Base-by-base conservation (phyloP, 2,113 vertebrate genomes). In the Eolophus roseicapilla region DNA sequence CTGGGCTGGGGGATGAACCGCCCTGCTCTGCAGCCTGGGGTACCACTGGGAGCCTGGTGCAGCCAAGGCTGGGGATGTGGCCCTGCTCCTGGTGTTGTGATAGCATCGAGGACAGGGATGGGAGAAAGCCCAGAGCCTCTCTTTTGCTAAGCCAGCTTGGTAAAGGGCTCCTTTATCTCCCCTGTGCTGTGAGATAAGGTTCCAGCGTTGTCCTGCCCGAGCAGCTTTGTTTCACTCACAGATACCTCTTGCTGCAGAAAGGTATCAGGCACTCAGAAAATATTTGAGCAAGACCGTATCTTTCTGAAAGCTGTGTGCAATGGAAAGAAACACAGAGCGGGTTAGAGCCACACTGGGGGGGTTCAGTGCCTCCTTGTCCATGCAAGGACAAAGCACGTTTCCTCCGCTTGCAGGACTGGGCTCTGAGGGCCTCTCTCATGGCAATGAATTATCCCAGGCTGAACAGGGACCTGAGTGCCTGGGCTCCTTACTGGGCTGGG, bases 121-220 rank as follows among this genome's bases (percentile, higher is more conserved):
- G 33, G 78, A 43, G 20, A 83, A 64, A 89, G 27, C 83, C 77
- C 88, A 84, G 91, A 78, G 64, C 41, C 49, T 41, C 47, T 17
- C 43, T 55, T 19, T 17, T 79, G 88, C 88, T 33, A 9, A 41
- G 70, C 3, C 59, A 85, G 76, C 6, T 5, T 7, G 27, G 28
- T 24, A 21, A 78, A 63, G n/a, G 81, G 65, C 78, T 92, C 70
- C 11, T 35, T 65, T 82, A 89, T 95, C 94, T 93, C 82, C 89
- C 33, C 69, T 91, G 28, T 50, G 41, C 68, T 35, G 65, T 4
- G 57, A 91, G 91, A 93, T 91, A 92, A 96, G 78, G 39, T 13
- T 31, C 28, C 78, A 44, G 57, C 2, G 83, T 27, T 46, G 86
- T 62, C 71, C 88, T 80, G 57, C 68, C 0, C 4, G 68, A 83